Conservation (phyloP, 2,888 invertebrate genomes). For the Ormyrus pomaceus region DNA sequence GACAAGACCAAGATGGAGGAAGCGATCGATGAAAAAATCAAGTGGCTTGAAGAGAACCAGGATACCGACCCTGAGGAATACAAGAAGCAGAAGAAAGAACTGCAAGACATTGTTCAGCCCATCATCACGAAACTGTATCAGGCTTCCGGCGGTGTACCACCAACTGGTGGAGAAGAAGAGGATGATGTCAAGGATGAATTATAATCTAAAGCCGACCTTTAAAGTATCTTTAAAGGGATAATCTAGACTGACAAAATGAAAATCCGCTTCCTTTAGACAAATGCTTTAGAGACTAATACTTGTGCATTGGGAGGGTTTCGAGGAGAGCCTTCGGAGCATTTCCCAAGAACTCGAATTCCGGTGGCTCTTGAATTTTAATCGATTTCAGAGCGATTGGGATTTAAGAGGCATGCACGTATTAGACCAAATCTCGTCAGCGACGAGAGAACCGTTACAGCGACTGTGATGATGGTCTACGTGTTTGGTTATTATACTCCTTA, state of each 20-base stretch:
- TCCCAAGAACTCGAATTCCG: constrained; percentile 10
- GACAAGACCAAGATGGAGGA: constrained; percentile 97
- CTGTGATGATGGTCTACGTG: constrained; percentile 58
- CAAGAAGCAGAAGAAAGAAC: constrained; percentile 95
- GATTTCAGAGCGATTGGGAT: constrained; percentile 13
- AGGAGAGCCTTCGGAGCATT: not conserved
- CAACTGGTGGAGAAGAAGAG: constrained; percentile 83
- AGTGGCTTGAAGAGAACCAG: constrained; percentile 97
- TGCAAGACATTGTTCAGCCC: constrained; percentile 97
- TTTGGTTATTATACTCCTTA: constrained; percentile 59
- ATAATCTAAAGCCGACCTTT: constrained; percentile 85
- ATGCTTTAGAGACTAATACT: constrained; percentile 63
- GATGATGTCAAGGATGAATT: constrained; percentile 91
- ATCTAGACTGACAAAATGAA: constrained; percentile 67
- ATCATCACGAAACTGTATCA: constrained; percentile 98
- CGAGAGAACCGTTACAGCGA: constrained; percentile 54
- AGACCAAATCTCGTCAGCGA: constrained; percentile 49
- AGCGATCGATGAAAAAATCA: constrained; percentile 97
- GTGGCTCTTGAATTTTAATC: not conserved
- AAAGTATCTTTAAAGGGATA: constrained; percentile 63
- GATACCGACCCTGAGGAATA: constrained; percentile 95
- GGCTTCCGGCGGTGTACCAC: constrained; percentile 87
- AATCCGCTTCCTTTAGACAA: constrained; percentile 64
- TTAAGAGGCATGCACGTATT: constrained; percentile 6
- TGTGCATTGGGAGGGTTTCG: constrained; percentile 1